These are phyloP conservation scores for Psettodes erumei DNA, from an alignment of 2,113 vertebrate genomes.

Conservation along the genomic window DNA sequence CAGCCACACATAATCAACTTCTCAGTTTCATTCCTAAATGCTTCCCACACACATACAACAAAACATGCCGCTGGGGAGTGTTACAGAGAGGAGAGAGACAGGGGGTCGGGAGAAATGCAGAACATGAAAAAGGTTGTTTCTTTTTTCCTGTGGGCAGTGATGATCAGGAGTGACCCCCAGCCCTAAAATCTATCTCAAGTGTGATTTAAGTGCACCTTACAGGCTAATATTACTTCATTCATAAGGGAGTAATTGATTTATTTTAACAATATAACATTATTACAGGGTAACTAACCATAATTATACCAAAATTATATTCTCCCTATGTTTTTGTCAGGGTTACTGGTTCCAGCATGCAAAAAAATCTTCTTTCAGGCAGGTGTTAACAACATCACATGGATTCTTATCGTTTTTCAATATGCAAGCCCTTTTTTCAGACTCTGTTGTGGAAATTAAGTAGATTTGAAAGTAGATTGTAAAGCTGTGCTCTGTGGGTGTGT, in stretches of 20 bases:
- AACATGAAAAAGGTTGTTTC: background rate
- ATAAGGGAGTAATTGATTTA: constrained; percentile 24
- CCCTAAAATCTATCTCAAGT: constrained; percentile 29
- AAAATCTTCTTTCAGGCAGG: background rate
- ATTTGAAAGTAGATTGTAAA: background rate
- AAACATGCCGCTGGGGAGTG: constrained; percentile 28
- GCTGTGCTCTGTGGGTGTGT: background rate
- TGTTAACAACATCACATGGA: background rate
- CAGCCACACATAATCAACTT: constrained; percentile 51
- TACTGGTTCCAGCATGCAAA: background rate
- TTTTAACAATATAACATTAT: constrained; percentile 14
- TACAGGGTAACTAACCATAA: constrained; percentile 3
- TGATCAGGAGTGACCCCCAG: background rate
- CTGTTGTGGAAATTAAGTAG: background rate
- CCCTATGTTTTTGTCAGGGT: constrained; percentile 5
- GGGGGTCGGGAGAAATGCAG: background rate
- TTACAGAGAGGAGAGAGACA: constrained; percentile 13
- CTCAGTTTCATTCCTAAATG: constrained; percentile 59
- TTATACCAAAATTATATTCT: constrained; percentile 6
- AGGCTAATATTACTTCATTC: constrained; percentile 26
- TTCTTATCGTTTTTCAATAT: background rate
- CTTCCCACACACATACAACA: constrained; percentile 30
- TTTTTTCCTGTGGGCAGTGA: background rate
- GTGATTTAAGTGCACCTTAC: constrained; percentile 29
- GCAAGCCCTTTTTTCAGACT: background rate